Percentiles rank a stretch among this genome's conserved stretches.
Evolutionary conservation across 2,888 invertebrate species (phyloP).

Genomic region (Stenolophus ochropezus): DNA sequence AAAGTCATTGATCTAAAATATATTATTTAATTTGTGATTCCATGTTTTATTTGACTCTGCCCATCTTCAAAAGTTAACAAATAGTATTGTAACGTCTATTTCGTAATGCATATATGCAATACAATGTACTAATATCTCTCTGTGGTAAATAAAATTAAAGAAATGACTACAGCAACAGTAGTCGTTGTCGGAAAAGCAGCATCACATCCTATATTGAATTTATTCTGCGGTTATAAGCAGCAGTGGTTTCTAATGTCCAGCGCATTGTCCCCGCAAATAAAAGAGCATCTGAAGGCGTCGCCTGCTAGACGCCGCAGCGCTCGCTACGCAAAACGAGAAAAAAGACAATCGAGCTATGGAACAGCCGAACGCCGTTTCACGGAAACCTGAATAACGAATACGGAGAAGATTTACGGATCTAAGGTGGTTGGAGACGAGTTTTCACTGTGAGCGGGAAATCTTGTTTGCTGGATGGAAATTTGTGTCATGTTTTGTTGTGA

Average conservation of each 20-base stretch:
- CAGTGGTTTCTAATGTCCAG: background rate
- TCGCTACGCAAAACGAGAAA: conserved; percentile 18
- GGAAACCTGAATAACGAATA: conserved; percentile 43
- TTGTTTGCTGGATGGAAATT: conserved; percentile 37
- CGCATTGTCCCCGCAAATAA: conserved; percentile 1
- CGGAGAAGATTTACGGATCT: conserved; percentile 38
- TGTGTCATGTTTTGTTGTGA: conserved; percentile 38
- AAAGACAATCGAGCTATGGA: conserved; percentile 25
- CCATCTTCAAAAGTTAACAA: too few species aligned
- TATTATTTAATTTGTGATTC: too few species aligned
- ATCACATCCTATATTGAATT: background rate
- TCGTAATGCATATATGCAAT: too few species aligned
- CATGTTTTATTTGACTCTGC: too few species aligned
- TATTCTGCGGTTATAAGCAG: background rate
- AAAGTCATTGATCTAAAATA: too few species aligned
- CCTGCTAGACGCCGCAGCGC: background rate
- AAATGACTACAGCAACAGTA: too few species aligned
- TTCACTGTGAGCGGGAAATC: conserved; percentile 30
- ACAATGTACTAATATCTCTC: too few species aligned
- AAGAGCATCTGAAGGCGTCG: conserved; percentile 11
- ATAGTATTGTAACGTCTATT: too few species aligned
- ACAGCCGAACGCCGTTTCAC: conserved; percentile 23
- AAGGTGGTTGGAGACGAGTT: conserved; percentile 28
- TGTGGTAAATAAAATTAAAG: too few species aligned
- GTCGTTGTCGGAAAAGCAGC: too few species aligned